phyloP scores from a whole-genome alignment of 2,113 vertebrate genomes.

The Pleuronectes platessa region DNA sequence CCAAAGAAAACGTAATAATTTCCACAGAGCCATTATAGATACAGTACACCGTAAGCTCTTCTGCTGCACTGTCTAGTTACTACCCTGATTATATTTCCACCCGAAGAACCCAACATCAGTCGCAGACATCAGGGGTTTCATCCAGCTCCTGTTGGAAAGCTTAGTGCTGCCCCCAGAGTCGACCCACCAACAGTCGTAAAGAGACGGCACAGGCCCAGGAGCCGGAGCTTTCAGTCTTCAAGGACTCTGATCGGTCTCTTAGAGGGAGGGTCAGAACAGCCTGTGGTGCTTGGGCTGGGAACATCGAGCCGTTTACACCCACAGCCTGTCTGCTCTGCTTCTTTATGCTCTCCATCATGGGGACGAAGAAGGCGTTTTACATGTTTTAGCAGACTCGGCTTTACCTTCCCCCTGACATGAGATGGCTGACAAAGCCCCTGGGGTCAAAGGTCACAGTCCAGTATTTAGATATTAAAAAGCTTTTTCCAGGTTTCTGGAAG shows the following conservation, averaged over 20 bases:
- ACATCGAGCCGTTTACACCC: conserved; percentile 42
- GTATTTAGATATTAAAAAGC: conserved; percentile 15
- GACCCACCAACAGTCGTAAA: conserved; percentile 60
- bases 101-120: conserved; percentile 6
- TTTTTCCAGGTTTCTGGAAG: conserved; percentile 49
- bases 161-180: conserved; percentile 59
- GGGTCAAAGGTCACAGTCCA: conserved; percentile 34
- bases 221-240: conserved; percentile 34
- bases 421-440: conserved; percentile 25
- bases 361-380: conserved; percentile 64
- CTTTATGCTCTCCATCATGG: conserved; percentile 49
- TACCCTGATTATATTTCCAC: conserved; percentile 65
- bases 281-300: conserved; percentile 33
- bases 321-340: conserved; percentile 60
- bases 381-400: conserved; percentile 67
- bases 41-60: background rate
- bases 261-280: conserved; percentile 14
- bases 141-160: conserved; percentile 64
- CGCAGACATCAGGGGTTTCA: conserved; percentile 51
- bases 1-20: conserved; percentile 8
- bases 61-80: conserved; percentile 33
- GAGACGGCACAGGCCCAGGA: conserved; percentile 33
- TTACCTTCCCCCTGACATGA: conserved; percentile 26
- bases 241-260: conserved; percentile 23
- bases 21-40: background rate